Evolutionary conservation across 2,888 invertebrate species (phyloP).

Genomic region (Tetropium fuscum): DNA sequence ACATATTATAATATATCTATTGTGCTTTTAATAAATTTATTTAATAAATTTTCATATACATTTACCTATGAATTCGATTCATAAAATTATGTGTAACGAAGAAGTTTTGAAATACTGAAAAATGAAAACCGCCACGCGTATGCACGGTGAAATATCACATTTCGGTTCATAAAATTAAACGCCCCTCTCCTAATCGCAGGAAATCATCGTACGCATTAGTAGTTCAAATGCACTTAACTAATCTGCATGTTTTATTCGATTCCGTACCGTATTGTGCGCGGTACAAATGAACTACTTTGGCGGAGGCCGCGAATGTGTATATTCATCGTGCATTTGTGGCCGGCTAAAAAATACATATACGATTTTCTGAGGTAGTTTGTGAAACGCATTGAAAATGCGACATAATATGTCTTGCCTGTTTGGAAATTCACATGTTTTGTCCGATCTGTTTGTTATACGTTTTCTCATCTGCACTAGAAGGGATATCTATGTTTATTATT

Average conservation of each 20-base stretch:
- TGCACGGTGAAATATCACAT: conserved; percentile 1
- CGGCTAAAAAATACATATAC: conserved; percentile 16
- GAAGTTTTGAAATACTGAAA: conserved; percentile 15
- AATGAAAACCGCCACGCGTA: conserved; percentile 3
- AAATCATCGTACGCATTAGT: neutral
- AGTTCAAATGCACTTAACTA: neutral
- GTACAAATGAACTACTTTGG: too few relatives aligned
- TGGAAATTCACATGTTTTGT: conserved; percentile 7
- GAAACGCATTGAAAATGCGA: conserved; percentile 2
- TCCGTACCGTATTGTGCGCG: too few relatives aligned
- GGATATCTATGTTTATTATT: conserved; percentile 25
- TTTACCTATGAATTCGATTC: conserved; percentile 46
- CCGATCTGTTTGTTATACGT: neutral
- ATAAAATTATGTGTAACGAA: conserved; percentile 38
- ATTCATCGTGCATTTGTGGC: conserved; percentile 5
- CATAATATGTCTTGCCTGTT: conserved; percentile 16
- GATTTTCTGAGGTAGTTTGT: conserved; percentile 14
- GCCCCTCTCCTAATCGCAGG: neutral
- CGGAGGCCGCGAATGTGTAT: neutral
- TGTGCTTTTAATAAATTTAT: conserved; percentile 49
- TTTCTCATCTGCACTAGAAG: conserved; percentile 17
- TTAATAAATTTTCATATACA: conserved; percentile 50
- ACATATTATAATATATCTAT: conserved; percentile 51
- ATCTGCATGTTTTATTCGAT: neutral
- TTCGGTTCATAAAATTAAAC: neutral